These are phyloP conservation scores for Gila robusta DNA, from an alignment of 2,797 vertebrate genomes.

Conservation along the genomic window DNA sequence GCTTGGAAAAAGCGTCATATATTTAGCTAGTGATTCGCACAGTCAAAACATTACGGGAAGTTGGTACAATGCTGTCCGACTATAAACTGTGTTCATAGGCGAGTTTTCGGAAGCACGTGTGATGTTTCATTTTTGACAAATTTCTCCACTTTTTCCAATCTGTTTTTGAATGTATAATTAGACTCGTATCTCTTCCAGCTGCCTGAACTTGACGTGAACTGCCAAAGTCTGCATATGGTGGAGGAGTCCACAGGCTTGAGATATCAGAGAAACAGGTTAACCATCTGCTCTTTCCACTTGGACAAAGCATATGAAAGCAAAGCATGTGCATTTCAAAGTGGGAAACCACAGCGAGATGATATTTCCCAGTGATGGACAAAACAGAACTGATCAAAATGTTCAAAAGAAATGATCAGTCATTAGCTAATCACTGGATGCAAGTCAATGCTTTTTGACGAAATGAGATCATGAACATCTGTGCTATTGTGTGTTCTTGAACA, in stretches of 20 bases:
- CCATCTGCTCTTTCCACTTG: slow-evolving; percentile 82
- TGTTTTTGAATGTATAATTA: slow-evolving; percentile 60
- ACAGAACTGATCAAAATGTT: slow-evolving; percentile 68
- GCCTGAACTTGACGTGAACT: slow-evolving; percentile 65
- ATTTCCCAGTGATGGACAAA: slow-evolving; percentile 78
- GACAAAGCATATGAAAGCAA: slow-evolving; percentile 75
- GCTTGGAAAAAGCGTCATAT: background rate
- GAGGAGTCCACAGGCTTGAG: slow-evolving; percentile 69
- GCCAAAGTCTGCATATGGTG: slow-evolving; percentile 73
- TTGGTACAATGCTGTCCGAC: background rate
- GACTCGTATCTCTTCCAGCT: slow-evolving; percentile 61
- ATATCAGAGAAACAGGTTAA: slow-evolving; percentile 72
- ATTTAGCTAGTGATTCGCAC: slow-evolving; percentile 1
- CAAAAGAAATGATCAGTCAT: slow-evolving; percentile 68
- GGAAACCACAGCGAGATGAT: slow-evolving; percentile 75
- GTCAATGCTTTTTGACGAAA: slow-evolving; percentile 38
- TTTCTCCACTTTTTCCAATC: slow-evolving; percentile 40
- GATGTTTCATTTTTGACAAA: slow-evolving; percentile 44
- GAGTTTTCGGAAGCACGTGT: slow-evolving; percentile 37
- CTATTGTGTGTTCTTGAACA: slow-evolving; percentile 38
- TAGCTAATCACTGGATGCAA: slow-evolving; percentile 58
- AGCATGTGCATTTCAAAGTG: slow-evolving; percentile 75
- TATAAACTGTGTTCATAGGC: background rate
- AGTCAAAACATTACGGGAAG: slow-evolving; percentile 22
- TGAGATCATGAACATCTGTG: slow-evolving; percentile 43